Conservation (phyloP, 1,140 invertebrate genomes). For the Drosophila bocqueti region DNA sequence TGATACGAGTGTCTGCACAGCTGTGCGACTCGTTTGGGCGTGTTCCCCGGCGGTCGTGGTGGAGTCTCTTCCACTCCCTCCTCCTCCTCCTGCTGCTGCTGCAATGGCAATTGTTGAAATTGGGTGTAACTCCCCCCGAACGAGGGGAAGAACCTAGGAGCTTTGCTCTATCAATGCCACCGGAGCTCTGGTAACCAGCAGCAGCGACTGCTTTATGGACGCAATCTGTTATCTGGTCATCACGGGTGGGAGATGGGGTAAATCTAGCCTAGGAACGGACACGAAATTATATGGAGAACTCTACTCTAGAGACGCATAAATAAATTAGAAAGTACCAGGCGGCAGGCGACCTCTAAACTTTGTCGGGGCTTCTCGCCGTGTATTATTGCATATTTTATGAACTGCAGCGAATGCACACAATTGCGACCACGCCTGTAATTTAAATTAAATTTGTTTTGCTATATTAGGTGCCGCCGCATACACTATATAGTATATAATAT, state of each 20-base stretch:
- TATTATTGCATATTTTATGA: slow-evolving; percentile 82
- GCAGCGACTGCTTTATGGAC: slow-evolving; percentile 43
- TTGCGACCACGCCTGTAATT: slow-evolving; percentile 81
- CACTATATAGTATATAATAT: slow-evolving; percentile 6
- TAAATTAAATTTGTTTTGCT: slow-evolving; percentile 83
- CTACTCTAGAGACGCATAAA: slow-evolving; percentile 67
- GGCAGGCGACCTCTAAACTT: slow-evolving; percentile 77
- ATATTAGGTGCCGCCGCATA: slow-evolving; percentile 78
- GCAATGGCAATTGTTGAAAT: slow-evolving; percentile 66
- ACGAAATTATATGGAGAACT: slow-evolving; percentile 54
- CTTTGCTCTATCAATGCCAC: slow-evolving; percentile 49
- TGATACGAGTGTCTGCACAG: slow-evolving; percentile 55
- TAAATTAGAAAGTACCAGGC: slow-evolving; percentile 79
- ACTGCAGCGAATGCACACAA: slow-evolving; percentile 52
- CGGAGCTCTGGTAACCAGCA: not conserved
- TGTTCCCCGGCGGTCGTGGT: slow-evolving; percentile 67
- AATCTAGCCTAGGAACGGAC: slow-evolving; percentile 54
- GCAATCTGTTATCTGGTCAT: slow-evolving; percentile 57
- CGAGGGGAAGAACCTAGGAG: not conserved
- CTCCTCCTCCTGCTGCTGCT: not conserved
- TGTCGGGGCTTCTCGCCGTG: slow-evolving; percentile 49
- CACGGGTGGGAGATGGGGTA: slow-evolving; percentile 37
- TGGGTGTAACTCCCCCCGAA: slow-evolving; percentile 54
- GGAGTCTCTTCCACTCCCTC: slow-evolving; percentile 1
- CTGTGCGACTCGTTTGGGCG: slow-evolving; percentile 81